Evolutionary conservation across 1,140 invertebrate genomes (phyloP).

Genomic region (Zophobas morio): DNA sequence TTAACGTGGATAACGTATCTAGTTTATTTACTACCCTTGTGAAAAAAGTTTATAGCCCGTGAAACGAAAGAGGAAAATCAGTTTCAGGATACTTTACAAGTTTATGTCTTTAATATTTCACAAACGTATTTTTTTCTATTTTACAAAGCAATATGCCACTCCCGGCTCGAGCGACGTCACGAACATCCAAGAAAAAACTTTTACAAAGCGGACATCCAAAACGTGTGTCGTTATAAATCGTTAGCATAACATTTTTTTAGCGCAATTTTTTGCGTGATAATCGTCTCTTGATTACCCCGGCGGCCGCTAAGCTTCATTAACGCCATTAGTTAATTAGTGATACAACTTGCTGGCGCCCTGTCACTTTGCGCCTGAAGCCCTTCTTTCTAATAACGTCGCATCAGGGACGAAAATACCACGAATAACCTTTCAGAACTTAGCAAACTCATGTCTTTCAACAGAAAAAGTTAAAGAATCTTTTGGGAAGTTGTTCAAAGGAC

Average conservation of each 20-base stretch:
- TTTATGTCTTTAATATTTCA: slow-evolving; percentile 17
- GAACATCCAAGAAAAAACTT: no score
- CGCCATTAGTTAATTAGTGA: no score
- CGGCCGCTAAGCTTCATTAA: no score
- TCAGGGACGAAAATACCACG: background rate
- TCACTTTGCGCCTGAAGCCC: no score
- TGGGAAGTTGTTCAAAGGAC: slow-evolving; percentile 19
- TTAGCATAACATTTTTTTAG: no score
- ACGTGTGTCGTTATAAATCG: no score
- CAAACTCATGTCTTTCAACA: slow-evolving; percentile 11
- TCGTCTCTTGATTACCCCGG: no score
- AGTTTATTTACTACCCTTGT: slow-evolving; percentile 29
- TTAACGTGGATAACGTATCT: slow-evolving; percentile 17
- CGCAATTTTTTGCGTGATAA: no score
- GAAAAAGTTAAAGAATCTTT: slow-evolving; percentile 28
- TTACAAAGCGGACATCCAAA: no score
- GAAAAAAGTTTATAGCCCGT: slow-evolving; percentile 37
- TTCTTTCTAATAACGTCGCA: no score
- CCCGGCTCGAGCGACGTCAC: no score
- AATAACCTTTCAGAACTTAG: slow-evolving; percentile 13
- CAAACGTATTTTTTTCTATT: slow-evolving; percentile 14
- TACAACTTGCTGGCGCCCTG: no score
- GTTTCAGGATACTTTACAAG: slow-evolving; percentile 30
- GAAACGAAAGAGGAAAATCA: slow-evolving; percentile 28
- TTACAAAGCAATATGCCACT: slow-evolving; percentile 11